Base-by-base conservation (phyloP, 2,888 invertebrate species). In the Agonopterix arenella region DNA sequence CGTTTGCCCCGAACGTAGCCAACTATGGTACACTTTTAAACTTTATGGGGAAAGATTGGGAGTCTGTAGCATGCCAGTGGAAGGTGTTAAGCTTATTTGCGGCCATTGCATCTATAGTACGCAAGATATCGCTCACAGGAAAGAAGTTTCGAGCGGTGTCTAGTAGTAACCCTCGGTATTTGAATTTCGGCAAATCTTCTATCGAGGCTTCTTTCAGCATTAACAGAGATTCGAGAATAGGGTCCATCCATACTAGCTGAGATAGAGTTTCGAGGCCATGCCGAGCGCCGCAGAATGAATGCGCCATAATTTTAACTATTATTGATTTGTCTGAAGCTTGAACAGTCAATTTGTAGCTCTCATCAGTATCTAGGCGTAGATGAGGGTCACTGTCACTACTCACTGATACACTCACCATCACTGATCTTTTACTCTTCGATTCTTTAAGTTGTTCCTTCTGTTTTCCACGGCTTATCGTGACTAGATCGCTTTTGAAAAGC, bases 121-220 rank as follows among this genome's bases (percentile, higher is more conserved):
- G 90, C 62, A 94, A 91, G 42, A 96, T 89, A 48, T 93, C 90
- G 9, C 89, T 90, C 2, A 96, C 89, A 0, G 95, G 93, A 69
- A 98, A 93, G 77, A 93, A 98, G 77, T 98, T 97, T 18, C 98
- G 89, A 0, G 97, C 94, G 0, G 98, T 97, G 72, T 98, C 98
- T 47, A 98, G 80, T 80, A 98, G 92, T 0, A 98, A 78, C 4
- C 98, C 98, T 41, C 98, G 92, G 76, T 96, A 97, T 47, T 82
- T 76, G 61, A 91, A 92, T 42, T 92, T 90, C 0, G 98, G 98
- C 18, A 91, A 92, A 76, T 98, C 98, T 49, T 92, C 90, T 0
- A 95, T 86, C 1, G 88, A 84, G 0, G 93, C 94, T 18, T 92
- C 92, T 55, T 92, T 91, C 0, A 95, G 76, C 7, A 92, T 90